A percentile compares a stretch with the other conserved stretches of the same genome.
Conservation (phyloP, 2,113 vertebrate species). For the Crotalus horridus region DNA sequence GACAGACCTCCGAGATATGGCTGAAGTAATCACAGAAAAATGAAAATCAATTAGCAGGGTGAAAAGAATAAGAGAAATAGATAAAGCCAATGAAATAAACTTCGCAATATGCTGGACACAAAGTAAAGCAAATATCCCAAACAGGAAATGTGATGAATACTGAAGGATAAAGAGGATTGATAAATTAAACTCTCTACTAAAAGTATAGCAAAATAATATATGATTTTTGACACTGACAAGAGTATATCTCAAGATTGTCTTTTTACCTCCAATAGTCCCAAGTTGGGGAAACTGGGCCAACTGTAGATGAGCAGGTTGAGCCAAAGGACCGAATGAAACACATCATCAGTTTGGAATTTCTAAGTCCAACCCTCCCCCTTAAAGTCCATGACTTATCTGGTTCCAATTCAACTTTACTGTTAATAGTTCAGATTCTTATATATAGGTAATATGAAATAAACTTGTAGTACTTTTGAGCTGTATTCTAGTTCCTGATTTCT, state of each 20-base stretch:
- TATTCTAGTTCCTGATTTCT: not conserved
- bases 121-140: not conserved
- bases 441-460: not conserved
- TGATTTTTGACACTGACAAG: not conserved
- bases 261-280: not conserved
- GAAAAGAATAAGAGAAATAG: not conserved
- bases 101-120: not conserved
- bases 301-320: not conserved
- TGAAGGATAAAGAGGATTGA: not conserved
- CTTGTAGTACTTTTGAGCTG: not conserved
- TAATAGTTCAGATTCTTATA: not conserved
- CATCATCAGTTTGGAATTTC: not conserved
- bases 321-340: not conserved
- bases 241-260: not conserved
- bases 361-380: not conserved
- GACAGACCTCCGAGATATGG: not conserved
- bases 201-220: not conserved
- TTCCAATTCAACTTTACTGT: not conserved
- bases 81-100: not conserved
- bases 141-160: not conserved
- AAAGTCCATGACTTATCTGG: not conserved
- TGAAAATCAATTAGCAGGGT: not conserved
- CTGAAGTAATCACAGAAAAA: not conserved
- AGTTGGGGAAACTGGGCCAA: not conserved
- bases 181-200: not conserved